These are phyloP conservation scores for Aplysina aerophoba DNA, from an alignment of 37 sponge, comb jelly and placozoan species.

Conservation along the genomic window DNA sequence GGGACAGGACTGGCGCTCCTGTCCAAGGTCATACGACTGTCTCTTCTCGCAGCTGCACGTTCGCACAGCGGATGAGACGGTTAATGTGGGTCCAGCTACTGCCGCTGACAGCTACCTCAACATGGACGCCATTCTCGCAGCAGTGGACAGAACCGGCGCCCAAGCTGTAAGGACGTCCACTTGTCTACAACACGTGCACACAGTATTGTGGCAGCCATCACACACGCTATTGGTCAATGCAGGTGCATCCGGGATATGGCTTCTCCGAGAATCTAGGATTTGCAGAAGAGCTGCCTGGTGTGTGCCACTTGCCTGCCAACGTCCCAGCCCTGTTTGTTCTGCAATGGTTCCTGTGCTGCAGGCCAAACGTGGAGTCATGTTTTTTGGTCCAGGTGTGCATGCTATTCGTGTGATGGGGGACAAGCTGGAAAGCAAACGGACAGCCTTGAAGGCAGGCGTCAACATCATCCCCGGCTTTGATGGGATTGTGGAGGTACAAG, in stretches of 20 bases:
- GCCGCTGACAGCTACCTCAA: constrained; percentile 93
- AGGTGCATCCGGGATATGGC: constrained; percentile 97
- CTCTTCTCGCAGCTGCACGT: constrained; percentile 77
- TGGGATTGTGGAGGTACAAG: constrained; percentile 85
- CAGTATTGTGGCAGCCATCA: background rate
- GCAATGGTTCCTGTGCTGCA: background rate
- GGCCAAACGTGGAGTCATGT: constrained; percentile 71
- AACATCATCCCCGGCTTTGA: constrained; percentile 97
- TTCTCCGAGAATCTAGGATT: constrained; percentile 81
- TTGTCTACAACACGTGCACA: too few relatives aligned
- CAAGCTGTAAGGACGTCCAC: constrained; percentile 92
- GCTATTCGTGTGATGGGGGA: constrained; percentile 97
- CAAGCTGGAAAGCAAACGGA: constrained; percentile 92
- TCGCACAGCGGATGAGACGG: constrained; percentile 93
- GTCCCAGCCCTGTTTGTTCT: background rate
- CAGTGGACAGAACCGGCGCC: constrained; percentile 83
- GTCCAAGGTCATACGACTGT: background rate
- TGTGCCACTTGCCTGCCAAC: background rate
- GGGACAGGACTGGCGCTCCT: too few relatives aligned
- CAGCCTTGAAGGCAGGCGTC: constrained; percentile 83
- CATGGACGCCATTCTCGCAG: constrained; percentile 90
- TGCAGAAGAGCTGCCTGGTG: constrained; percentile 76
- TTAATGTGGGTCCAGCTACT: constrained; percentile 89
- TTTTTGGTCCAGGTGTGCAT: constrained; percentile 89
- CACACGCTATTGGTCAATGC: background rate